Conservation (phyloP, 2,113 vertebrate species). For the Paracanthobrama guichenoti region DNA sequence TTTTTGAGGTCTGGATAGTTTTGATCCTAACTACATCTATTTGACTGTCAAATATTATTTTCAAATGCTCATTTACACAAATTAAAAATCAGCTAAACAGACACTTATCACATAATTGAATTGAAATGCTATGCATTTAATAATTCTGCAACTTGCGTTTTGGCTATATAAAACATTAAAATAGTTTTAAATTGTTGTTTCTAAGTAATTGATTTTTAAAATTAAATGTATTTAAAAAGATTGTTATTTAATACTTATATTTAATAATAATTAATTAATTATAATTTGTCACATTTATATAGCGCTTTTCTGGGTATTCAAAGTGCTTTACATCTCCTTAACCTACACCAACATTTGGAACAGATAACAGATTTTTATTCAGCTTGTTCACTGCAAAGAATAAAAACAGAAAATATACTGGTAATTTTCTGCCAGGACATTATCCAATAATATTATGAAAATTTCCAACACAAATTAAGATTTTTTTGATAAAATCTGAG, state of each 20-base stretch:
- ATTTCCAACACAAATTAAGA: no score
- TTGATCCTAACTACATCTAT: conserved; percentile 62
- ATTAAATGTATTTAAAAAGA: no score
- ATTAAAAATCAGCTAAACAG: background rate
- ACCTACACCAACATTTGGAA: conserved; percentile 33
- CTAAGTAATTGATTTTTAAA: no score
- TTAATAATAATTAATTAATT: background rate
- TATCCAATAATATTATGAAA: no score
- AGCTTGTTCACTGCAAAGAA: conserved; percentile 52
- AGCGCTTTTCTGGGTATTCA: no score
- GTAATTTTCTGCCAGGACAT: no score
- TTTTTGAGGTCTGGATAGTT: no score
- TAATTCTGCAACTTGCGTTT: background rate
- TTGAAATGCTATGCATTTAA: background rate
- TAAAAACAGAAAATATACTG: no score
- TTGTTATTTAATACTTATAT: no score
- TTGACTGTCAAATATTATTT: conserved; percentile 31
- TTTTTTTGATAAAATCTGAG: no score
- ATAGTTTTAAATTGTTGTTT: background rate
- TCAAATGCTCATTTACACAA: background rate
- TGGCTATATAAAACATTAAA: background rate
- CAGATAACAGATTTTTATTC: conserved; percentile 45
- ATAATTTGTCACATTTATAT: no score
- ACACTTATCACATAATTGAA: background rate
- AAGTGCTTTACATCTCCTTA: no score